These are phyloP conservation scores for Cerastis leucographa DNA, from an alignment of 2,888 invertebrate genomes.

Conservation along the genomic window DNA sequence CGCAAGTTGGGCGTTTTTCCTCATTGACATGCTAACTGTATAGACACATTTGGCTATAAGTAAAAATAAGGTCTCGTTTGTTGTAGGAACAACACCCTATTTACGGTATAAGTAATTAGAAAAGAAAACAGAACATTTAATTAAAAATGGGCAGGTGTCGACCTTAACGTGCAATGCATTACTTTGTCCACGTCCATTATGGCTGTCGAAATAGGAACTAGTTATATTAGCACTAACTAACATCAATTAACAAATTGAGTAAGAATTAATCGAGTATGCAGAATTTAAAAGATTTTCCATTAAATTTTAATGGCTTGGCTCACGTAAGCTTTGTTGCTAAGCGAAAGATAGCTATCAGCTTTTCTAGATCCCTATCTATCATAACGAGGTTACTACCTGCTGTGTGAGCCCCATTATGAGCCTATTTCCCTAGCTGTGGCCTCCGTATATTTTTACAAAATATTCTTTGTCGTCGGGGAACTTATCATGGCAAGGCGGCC, in stretches of 20 bases:
- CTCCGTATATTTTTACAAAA: constrained; percentile 78
- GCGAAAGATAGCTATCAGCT: constrained; percentile 60
- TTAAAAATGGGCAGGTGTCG: constrained; percentile 17
- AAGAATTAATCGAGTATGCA: neutral
- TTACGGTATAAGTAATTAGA: constrained; percentile 13
- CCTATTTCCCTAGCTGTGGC: constrained; percentile 71
- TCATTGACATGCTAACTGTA: constrained; percentile 32
- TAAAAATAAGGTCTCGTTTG: neutral
- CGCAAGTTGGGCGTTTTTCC: constrained; percentile 47
- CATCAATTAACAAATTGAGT: constrained; percentile 1
- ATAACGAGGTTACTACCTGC: constrained; percentile 52
- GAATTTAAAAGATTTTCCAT: constrained; percentile 10
- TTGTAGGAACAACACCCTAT: constrained; percentile 13
- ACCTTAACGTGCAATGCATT: constrained; percentile 13
- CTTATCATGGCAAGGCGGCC: constrained; percentile 76
- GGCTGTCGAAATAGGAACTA: neutral
- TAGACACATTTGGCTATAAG: constrained; percentile 14
- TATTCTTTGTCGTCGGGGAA: constrained; percentile 75
- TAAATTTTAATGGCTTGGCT: constrained; percentile 29
- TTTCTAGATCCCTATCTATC: constrained; percentile 68
- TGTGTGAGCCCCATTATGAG: constrained; percentile 62
- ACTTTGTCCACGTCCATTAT: constrained; percentile 14
- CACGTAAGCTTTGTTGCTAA: constrained; percentile 49
- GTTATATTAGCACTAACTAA: neutral
- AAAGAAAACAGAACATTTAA: constrained; percentile 14